Conservation (phyloP, 2,888 invertebrate species). For the Amiota minor region DNA sequence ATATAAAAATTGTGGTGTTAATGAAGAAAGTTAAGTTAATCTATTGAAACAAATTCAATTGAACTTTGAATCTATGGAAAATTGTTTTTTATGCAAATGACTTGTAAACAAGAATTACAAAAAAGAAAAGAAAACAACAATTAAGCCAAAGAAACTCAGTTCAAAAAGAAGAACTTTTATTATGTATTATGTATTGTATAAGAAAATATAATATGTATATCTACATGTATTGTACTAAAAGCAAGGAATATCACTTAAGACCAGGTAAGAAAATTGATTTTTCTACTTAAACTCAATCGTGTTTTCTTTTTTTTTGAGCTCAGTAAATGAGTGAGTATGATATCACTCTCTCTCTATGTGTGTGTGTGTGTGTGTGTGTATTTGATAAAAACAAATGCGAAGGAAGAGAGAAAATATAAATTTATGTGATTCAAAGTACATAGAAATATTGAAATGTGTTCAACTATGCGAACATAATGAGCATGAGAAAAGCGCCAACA, state of each 20-base stretch:
- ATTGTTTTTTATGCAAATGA: too few species aligned
- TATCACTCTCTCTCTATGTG: too few species aligned
- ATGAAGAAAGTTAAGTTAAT: too few species aligned
- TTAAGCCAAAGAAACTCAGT: not conserved
- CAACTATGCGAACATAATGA: conserved; percentile 63
- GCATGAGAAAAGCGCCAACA: conserved; percentile 58
- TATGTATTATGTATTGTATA: not conserved
- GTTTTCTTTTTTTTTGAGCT: too few species aligned
- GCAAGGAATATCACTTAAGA: conserved; percentile 38
- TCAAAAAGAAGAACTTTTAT: not conserved
- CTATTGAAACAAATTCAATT: too few species aligned
- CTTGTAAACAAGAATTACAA: not conserved
- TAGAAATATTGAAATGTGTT: conserved; percentile 61
- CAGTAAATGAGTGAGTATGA: too few species aligned
- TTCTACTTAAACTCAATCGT: conserved; percentile 34
- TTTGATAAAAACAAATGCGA: conserved; percentile 27
- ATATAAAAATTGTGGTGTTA: too few species aligned
- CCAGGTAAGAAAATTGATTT: conserved; percentile 62
- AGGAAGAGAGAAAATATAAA: conserved; percentile 34
- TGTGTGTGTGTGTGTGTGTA: not conserved
- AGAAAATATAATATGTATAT: too few species aligned
- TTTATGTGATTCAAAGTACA: conserved; percentile 41
- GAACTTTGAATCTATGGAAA: too few species aligned
- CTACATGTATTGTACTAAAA: too few species aligned
- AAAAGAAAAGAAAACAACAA: not conserved